Evolutionary conservation across 2,797 vertebrate species (phyloP).

Genomic region (Scolopax rusticola): DNA sequence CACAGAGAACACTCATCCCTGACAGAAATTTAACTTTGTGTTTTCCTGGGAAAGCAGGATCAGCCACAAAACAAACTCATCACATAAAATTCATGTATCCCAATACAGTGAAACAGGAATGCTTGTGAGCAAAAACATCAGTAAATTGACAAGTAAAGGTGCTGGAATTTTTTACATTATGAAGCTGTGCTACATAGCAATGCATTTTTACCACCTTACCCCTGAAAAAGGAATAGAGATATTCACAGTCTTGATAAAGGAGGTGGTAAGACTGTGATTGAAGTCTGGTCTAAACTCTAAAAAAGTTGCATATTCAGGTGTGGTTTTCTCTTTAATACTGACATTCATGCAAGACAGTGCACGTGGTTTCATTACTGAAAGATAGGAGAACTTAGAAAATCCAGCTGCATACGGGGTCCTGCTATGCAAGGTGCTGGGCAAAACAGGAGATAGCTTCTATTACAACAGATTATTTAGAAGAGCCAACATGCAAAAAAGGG

Average conservation of each 20-base stretch:
- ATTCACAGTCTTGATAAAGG: background rate
- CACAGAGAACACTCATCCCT: background rate
- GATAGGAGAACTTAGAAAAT: background rate
- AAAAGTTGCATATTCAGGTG: background rate
- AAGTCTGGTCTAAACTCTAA: background rate
- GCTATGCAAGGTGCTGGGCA: background rate
- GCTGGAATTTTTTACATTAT: background rate
- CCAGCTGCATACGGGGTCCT: background rate
- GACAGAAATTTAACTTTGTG: background rate
- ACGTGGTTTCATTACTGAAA: background rate
- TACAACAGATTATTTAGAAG: background rate
- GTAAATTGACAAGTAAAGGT: background rate
- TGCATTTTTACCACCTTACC: background rate
- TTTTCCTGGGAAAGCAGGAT: background rate
- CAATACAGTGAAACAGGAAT: background rate
- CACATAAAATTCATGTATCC: background rate
- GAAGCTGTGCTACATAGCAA: accelerated
- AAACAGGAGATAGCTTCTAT: background rate
- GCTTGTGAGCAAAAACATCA: background rate
- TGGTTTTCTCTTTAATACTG: background rate
- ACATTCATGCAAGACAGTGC: background rate
- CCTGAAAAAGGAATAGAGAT: background rate
- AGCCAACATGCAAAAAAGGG: background rate
- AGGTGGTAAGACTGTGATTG: background rate
- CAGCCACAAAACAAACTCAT: background rate